Base-by-base conservation (phyloP, 2,797 vertebrate species). In the Perodicticus potto region DNA sequence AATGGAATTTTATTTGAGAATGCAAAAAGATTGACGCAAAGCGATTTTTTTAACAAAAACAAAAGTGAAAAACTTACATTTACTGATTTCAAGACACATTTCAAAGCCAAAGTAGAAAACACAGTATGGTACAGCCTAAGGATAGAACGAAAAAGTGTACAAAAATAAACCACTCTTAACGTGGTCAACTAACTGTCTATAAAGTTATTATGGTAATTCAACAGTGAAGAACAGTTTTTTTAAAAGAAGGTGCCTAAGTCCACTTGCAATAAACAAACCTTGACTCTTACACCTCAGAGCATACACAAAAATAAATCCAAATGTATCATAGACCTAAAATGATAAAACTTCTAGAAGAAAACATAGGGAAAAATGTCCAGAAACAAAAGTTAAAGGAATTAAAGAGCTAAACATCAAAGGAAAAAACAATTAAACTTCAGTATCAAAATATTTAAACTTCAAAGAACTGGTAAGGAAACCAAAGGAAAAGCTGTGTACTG, bases 391-490 rank as follows among this genome's bases (percentile, higher is more conserved):
- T 70, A 8, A 83, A 89, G 92, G 65, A 8, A 57, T 82, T 61
- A 88, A 93, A 84, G 17, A 2, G 80, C 2, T 63, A 87, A 32
- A 27, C 27, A 22, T 43, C 12, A 20, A 87, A 34, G 23, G 25
- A 70, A 96, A 83, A 59, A 74, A 19, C 23, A 25, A 83, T 65
- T 45, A 45, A 45, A 45, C 45, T 45, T 45, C 81, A 67, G n/a
- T 83, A 45, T 67, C 49, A 37, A 88, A 74, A 74, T 93, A 93
- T 20, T 82, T 83, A 59, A 34, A 74, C 63, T 81, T 63, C 29
- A 89, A 27, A 91, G 16, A 87, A 91, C 2, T 43, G 29, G n/a
- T 55, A 76, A 95, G 37, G 63, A 91, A 67, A 78, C 86, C 25
- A 83, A 88, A 81, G 45, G 0, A 65, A n/a, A 73, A 53, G 32